These are phyloP conservation scores for Himalopsyche kuldschensis DNA, from an alignment of 2,888 invertebrate species.

Conservation along the genomic window DNA sequence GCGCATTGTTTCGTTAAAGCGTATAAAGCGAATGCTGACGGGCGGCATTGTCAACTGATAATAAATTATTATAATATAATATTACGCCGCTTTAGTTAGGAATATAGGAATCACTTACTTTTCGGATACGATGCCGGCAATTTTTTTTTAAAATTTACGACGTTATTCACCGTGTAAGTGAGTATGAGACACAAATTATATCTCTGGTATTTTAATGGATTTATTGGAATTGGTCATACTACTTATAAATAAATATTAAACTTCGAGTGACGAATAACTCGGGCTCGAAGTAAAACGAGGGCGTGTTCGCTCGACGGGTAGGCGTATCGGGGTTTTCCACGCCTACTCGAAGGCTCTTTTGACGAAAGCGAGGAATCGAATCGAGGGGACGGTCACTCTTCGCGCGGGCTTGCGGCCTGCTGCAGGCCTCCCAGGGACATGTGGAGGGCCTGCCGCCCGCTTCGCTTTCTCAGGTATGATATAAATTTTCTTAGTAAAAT, in stretches of 20 bases:
- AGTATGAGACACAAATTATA: no score
- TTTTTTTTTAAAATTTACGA: no score
- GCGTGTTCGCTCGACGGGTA: not conserved
- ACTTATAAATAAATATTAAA: not conserved
- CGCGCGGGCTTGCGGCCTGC: constrained; percentile 37
- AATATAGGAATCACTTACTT: no score
- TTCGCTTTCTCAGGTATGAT: constrained; percentile 24
- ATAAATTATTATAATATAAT: no score
- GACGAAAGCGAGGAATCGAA: not conserved
- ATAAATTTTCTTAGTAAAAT: no score
- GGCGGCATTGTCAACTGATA: no score
- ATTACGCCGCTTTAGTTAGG: no score
- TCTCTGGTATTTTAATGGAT: no score
- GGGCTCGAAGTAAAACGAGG: not conserved
- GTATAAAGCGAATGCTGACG: no score
- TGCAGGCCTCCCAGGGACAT: constrained; percentile 33
- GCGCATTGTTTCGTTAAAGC: no score
- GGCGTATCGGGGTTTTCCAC: not conserved
- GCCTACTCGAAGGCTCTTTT: not conserved
- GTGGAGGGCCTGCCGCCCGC: constrained; percentile 29
- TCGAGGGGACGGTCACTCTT: constrained; percentile 21
- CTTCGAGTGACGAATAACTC: not conserved
- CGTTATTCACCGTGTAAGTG: no score
- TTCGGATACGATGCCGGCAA: no score
- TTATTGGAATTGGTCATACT: not conserved